Evolutionary conservation across 2,113 vertebrate genomes (phyloP), one percentile per base, ranked within the genome.

Genomic region (Paratilapia polleni): DNA sequence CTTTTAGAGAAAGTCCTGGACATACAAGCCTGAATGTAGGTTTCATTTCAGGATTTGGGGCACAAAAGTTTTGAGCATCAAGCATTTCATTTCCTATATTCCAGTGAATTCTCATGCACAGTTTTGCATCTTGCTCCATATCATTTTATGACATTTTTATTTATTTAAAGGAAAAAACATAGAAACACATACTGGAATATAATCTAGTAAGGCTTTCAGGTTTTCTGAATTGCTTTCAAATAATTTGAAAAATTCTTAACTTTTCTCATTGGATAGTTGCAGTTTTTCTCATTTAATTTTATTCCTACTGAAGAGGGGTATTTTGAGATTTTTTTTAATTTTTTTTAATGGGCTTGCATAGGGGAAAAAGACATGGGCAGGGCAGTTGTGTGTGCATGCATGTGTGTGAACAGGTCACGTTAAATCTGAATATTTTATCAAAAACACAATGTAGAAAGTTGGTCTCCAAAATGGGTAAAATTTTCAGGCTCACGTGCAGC

Each of bases 401-500:
- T 13, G 0, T 57, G 0, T 59, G 0, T 24, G 28, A 31, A 4
- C 4, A 4, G 36, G 36, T 7, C 6, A 8, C 36, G 2, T 34
- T 11, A 61, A 8, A 61, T 15, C 31, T 17, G 31, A 61, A 61
- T 10, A 61, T 20, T 34, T 20, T 8, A 6, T 62, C 60, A 62
- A 28, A 57, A 57, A 22, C 3, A 22, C 3, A 17, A 6, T 49
- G 47, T 9, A 38, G 2, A 10, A 8, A 38, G 38, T 38, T 38
- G 38, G 38, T 41, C 34, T 36, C 1, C 34, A 36, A 36, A 36
- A 5, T 36, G 34, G 34, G 34, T 36, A 36, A 3, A 6, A 36
- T 36, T 12, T 41, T 41, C 38, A 41, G 38, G 38, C 38, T 41
- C 38, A 41, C 3, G 38, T 41, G 10, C 11, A 43, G 41, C 11